These are phyloP conservation scores for Dynastes grantii DNA, from an alignment of 2,888 invertebrate species.

Conservation along the genomic window DNA sequence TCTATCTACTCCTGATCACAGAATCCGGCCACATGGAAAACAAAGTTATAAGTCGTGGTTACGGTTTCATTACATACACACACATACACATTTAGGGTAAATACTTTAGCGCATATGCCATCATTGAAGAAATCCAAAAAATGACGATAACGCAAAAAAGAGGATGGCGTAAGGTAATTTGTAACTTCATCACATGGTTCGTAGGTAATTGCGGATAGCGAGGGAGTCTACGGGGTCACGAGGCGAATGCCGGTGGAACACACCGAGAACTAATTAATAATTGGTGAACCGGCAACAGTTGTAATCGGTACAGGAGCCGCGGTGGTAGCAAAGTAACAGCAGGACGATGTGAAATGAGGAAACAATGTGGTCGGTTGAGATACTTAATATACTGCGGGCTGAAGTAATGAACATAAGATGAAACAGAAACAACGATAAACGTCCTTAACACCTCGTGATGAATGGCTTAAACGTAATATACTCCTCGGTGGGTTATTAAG, in stretches of 20 bases:
- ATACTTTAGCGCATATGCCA: constrained; percentile 22
- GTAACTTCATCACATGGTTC: constrained; percentile 52
- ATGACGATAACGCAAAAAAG: constrained; percentile 22
- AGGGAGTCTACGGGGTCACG: neutral
- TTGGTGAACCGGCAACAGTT: constrained; percentile 58
- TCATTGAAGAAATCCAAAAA: constrained; percentile 13
- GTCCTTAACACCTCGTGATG: constrained; percentile 69
- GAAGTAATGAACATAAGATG: constrained; percentile 69
- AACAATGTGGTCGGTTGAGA: constrained; percentile 68
- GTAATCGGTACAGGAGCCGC: constrained; percentile 52
- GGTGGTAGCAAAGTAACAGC: constrained; percentile 39
- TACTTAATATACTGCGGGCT: constrained; percentile 68
- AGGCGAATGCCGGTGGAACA: constrained; percentile 28
- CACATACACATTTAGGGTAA: neutral
- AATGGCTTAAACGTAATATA: constrained; percentile 68
- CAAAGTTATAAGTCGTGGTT: constrained; percentile 71
- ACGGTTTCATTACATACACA: constrained; percentile 68
- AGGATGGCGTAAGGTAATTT: constrained; percentile 42
- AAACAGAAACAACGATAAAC: constrained; percentile 70
- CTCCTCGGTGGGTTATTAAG: constrained; percentile 61
- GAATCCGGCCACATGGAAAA: constrained; percentile 70
- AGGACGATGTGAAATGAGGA: constrained; percentile 49
- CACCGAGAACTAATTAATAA: constrained; percentile 60
- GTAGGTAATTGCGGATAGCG: constrained; percentile 49
- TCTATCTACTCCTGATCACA: constrained; percentile 69